A percentile compares a stretch with the other conserved stretches of the same genome.
Conservation (phyloP, 1,140 invertebrate species). For the Brachionus calyciflorus region DNA sequence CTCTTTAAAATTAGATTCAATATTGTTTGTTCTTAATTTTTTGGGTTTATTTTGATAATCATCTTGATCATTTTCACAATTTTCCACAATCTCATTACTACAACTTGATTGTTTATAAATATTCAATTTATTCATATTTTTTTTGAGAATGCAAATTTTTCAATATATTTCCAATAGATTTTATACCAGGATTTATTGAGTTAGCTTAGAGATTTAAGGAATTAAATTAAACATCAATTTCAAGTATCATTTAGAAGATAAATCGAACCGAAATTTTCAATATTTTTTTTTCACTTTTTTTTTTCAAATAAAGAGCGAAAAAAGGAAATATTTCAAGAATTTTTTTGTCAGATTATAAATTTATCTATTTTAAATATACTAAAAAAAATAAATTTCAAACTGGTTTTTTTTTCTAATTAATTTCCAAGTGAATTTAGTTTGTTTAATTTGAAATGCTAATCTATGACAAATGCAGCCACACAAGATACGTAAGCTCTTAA, state of each 20-base stretch:
- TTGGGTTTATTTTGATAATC: neutral
- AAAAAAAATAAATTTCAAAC: conserved; percentile 39
- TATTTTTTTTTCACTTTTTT: no score
- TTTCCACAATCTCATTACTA: no score
- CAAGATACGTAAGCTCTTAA: neutral
- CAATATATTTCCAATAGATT: no score
- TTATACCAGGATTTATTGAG: no score
- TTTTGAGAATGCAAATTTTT: no score
- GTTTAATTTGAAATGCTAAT: conserved; percentile 27
- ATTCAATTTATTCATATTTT: no score
- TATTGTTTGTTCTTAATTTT: neutral
- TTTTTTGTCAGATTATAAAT: conserved; percentile 44
- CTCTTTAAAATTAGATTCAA: neutral
- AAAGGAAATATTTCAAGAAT: conserved; percentile 34
- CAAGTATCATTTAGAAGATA: conserved; percentile 25
- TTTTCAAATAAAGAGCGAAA: neutral
- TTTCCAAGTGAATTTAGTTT: conserved; percentile 3
- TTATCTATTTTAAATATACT: no score
- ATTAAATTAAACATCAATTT: neutral
- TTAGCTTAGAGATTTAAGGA: no score
- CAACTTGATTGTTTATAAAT: no score
- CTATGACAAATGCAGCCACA: conserved; percentile 32
- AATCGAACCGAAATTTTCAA: no score
- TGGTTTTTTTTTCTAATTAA: conserved; percentile 19
- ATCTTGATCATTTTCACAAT: no score